Evolutionary conservation across 2,888 invertebrate species (phyloP).

Genomic region (Gastracanthus pulcherrimus): DNA sequence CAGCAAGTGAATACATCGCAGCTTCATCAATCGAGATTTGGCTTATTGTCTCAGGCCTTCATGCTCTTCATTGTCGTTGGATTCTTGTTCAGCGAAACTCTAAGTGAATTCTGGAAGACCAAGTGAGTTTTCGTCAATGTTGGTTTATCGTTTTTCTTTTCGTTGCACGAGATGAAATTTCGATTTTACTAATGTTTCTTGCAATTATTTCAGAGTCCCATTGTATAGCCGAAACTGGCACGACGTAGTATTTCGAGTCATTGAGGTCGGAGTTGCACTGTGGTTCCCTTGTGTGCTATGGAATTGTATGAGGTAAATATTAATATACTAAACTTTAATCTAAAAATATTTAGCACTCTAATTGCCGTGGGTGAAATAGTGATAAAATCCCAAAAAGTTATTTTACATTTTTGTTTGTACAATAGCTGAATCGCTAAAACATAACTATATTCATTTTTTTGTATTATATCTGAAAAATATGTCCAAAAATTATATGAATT

Average conservation of each 20-base stretch:
- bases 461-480: too few relatives aligned
- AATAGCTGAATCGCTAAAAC: too few relatives aligned
- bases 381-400: too few relatives aligned
- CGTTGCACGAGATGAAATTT: background rate
- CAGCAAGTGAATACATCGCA: constrained; percentile 88
- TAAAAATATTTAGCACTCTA: too few relatives aligned
- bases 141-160: background rate
- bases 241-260: constrained; percentile 92
- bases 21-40: constrained; percentile 93
- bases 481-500: too few relatives aligned
- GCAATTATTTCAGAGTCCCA: constrained; percentile 83
- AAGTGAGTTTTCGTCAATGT: constrained; percentile 85
- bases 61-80: constrained; percentile 94
- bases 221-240: constrained; percentile 95
- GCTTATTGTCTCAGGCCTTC: constrained; percentile 92
- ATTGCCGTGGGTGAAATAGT: too few relatives aligned
- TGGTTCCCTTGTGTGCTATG: constrained; percentile 98
- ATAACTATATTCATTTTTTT: too few relatives aligned
- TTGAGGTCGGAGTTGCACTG: constrained; percentile 94
- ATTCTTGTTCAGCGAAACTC: constrained; percentile 93
- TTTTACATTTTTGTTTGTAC: too few relatives aligned
- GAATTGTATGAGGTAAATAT: constrained; percentile 90
- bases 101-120: constrained; percentile 95
- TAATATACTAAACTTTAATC: background rate
- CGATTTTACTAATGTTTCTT: background rate